Evolutionary conservation across 1,140 invertebrate species (phyloP).

Genomic region (Euwallacea fornicatus): DNA sequence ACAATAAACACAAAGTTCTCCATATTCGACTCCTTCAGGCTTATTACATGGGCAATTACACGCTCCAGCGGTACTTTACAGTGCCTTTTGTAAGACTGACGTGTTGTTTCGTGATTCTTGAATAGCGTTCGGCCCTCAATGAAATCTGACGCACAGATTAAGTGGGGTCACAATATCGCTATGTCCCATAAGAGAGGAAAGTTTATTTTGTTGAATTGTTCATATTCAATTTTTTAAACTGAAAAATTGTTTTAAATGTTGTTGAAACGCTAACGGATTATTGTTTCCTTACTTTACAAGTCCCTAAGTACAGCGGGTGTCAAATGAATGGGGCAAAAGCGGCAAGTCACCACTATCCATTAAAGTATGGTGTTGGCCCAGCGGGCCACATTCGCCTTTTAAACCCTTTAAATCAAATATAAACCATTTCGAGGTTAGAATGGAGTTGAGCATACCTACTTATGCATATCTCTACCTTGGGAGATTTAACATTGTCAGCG

Average conservation of each 20-base stretch:
- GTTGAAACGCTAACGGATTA: neutral
- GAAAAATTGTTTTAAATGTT: neutral
- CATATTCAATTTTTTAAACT: too few relatives aligned
- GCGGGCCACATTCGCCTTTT: neutral
- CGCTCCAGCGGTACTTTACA: constrained; percentile 28
- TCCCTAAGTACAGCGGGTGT: neutral
- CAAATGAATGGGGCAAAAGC: constrained; percentile 8
- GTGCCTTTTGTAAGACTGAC: constrained; percentile 28
- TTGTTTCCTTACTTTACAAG: neutral
- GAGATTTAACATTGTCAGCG: neutral
- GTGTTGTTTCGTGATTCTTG: constrained; percentile 32
- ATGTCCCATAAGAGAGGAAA: too few relatives aligned
- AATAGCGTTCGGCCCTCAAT: constrained; percentile 32
- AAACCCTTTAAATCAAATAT: neutral
- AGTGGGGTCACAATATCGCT: too few relatives aligned
- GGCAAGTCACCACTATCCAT: constrained; percentile 9
- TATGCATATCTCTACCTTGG: neutral
- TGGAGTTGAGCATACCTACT: neutral
- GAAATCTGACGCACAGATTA: constrained; percentile 26
- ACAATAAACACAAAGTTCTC: too few relatives aligned
- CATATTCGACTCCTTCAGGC: constrained; percentile 20
- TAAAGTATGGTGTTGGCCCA: constrained; percentile 1
- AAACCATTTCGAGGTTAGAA: neutral
- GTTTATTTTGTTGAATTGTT: too few relatives aligned
- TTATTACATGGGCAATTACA: constrained; percentile 32